These are phyloP conservation scores for Chorisops tibialis DNA, from an alignment of 2,888 invertebrate genomes.

Conservation along the genomic window DNA sequence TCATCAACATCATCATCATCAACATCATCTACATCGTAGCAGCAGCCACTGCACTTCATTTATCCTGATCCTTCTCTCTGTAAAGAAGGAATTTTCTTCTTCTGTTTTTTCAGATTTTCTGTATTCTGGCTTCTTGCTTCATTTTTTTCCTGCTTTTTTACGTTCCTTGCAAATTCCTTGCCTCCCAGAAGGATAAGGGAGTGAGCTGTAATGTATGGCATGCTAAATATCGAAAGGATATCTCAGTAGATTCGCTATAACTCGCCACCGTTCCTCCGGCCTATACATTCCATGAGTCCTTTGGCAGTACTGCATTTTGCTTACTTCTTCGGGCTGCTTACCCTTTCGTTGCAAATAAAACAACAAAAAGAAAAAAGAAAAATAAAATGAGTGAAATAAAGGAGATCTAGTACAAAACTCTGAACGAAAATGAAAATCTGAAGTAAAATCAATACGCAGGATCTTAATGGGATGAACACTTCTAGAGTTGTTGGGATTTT, in stretches of 20 bases:
- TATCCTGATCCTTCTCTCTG: conserved; percentile 9
- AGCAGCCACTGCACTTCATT: conserved; percentile 22
- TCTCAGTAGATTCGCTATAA: not conserved
- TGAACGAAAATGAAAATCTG: conserved; percentile 25
- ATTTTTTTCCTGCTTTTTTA: conserved; percentile 13
- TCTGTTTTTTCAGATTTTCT: conserved; percentile 15
- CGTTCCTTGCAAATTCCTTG: conserved; percentile 21
- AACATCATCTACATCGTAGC: conserved; percentile 16
- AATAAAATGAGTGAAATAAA: conserved; percentile 18
- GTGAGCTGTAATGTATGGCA: conserved; percentile 15
- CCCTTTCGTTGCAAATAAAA: conserved; percentile 14
- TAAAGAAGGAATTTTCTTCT: conserved; percentile 5
- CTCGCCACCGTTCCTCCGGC: conserved; percentile 5
- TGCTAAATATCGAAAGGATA: conserved; percentile 20
- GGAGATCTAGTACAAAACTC: conserved; percentile 20
- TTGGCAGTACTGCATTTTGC: too few relatives aligned
- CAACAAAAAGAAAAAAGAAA: too few relatives aligned
- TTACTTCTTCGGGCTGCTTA: not conserved
- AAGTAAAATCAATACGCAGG: conserved; percentile 31
- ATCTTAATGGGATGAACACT: conserved; percentile 27
- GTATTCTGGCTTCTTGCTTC: conserved; percentile 21
- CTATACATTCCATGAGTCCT: not conserved
- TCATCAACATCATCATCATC: conserved; percentile 12
- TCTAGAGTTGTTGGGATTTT: conserved; percentile 3
- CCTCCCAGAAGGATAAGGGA: conserved; percentile 17